Conservation (phyloP, 1,140 invertebrate species). For the Brachionus paranguensis region DNA sequence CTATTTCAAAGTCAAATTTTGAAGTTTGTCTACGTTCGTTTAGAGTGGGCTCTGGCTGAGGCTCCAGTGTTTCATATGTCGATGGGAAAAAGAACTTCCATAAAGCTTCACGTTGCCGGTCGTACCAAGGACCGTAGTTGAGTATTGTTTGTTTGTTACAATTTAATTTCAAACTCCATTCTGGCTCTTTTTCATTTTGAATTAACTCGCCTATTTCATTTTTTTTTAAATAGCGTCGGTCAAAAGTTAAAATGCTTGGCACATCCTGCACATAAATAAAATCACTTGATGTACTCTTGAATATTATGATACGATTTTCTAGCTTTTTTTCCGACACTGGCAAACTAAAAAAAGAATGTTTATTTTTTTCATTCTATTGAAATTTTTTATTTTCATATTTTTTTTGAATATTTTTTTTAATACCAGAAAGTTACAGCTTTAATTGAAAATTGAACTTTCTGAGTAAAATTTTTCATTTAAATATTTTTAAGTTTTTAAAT, state of each 20-base stretch:
- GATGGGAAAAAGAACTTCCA: conserved; percentile 91
- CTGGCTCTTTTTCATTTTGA: conserved; percentile 33
- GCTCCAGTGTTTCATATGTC: conserved; percentile 35
- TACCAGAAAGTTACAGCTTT: no score
- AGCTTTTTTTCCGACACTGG: not conserved
- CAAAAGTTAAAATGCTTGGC: conserved; percentile 7
- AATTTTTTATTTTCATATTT: not conserved
- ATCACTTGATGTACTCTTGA: conserved; percentile 18
- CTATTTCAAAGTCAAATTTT: conserved; percentile 34
- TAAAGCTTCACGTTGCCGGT: conserved; percentile 81
- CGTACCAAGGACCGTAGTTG: conserved; percentile 96
- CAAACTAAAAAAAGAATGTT: not conserved
- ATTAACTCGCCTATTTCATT: conserved; percentile 22
- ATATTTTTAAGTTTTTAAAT: no score
- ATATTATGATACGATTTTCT: conserved; percentile 24
- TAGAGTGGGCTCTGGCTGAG: conserved; percentile 27
- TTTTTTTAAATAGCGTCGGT: conserved; percentile 21
- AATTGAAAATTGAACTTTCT: not conserved
- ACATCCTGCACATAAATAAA: conserved; percentile 32
- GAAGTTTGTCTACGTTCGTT: conserved; percentile 36
- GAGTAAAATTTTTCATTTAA: no score
- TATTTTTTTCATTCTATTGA: not conserved
- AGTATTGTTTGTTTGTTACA: conserved; percentile 94
- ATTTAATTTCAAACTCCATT: conserved; percentile 62
- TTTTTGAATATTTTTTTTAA: not conserved